Evolutionary conservation across 64 coral and sea anemone genomes (phyloP).

Genomic region (Hydrozoanthus tunicans): DNA sequence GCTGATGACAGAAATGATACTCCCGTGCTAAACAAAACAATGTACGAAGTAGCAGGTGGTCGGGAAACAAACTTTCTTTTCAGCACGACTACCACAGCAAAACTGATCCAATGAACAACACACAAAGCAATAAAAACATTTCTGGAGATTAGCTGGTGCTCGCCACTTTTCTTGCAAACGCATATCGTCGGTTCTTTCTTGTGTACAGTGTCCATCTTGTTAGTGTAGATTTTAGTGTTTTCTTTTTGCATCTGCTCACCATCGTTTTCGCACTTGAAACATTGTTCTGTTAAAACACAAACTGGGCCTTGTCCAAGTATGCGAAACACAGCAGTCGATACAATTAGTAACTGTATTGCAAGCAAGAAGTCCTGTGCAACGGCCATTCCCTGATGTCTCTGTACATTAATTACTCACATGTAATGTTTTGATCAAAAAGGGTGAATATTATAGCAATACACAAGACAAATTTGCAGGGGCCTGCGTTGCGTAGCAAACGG

Average conservation of each 20-base stretch:
- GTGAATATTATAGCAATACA: not conserved
- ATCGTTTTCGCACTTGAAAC: conserved; percentile 16
- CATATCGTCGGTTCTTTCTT: conserved; percentile 17
- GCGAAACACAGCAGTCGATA: conserved; percentile 28
- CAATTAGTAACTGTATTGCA: not conserved
- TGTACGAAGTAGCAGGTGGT: not conserved
- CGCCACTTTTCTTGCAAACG: not conserved
- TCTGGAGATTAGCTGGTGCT: not conserved
- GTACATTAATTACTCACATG: not conserved
- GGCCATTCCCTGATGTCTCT: not conserved
- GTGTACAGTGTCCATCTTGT: not conserved
- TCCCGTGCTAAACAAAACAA: conserved; percentile 17
- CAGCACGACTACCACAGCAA: conserved; percentile 36
- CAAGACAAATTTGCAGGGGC: too few relatives aligned
- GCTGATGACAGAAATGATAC: conserved; percentile 9
- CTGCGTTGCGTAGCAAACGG: too few relatives aligned
- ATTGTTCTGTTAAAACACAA: conserved; percentile 31
- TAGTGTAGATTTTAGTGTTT: not conserved
- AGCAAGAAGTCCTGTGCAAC: conserved; percentile 34
- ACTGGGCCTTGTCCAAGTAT: conserved; percentile 7
- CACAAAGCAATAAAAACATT: conserved; percentile 15
- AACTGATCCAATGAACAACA: conserved; percentile 29
- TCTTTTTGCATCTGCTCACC: not conserved
- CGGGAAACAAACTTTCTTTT: conserved; percentile 38
- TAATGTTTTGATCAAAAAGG: not conserved